A percentile compares a stretch with the other conserved stretches of the same genome.
Evolutionary conservation across 2,888 invertebrate species (phyloP).

Genomic region (Cosmopolites sordidus): DNA sequence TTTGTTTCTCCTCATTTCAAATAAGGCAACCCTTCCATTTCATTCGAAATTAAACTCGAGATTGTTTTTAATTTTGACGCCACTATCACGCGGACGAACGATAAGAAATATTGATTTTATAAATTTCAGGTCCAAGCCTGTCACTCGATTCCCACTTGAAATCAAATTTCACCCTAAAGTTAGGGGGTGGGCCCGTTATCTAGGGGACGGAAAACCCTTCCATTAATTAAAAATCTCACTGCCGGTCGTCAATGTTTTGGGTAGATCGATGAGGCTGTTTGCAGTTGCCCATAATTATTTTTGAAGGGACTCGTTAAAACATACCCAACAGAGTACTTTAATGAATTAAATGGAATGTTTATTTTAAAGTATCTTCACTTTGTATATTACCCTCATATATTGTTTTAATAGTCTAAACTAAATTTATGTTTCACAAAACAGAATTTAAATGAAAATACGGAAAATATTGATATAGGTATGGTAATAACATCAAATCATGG

Average conservation of each 20-base stretch:
- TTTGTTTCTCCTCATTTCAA: too few relatives aligned
- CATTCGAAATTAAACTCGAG: neutral
- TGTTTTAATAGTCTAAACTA: too few relatives aligned
- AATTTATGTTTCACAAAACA: too few relatives aligned
- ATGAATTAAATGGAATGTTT: too few relatives aligned
- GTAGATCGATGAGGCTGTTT: neutral
- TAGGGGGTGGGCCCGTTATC: constrained; percentile 15
- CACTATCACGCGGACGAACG: constrained; percentile 5
- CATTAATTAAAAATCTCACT: constrained; percentile 25
- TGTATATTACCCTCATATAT: too few relatives aligned
- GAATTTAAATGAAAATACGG: too few relatives aligned
- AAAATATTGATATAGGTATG: too few relatives aligned
- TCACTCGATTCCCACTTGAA: constrained; percentile 19
- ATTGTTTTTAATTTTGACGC: constrained; percentile 14
- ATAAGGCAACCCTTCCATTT: neutral
- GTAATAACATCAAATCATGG: too few relatives aligned
- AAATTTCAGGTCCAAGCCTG: constrained; percentile 17
- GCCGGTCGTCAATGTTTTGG: constrained; percentile 8
- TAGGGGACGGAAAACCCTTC: constrained; percentile 19
- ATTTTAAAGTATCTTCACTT: too few relatives aligned
- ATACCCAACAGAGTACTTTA: too few relatives aligned
- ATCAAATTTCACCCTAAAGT: constrained; percentile 21
- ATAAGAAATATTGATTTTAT: constrained; percentile 21
- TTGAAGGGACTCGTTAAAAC: neutral
- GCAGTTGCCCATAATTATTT: neutral